Conservation (phyloP, 2,888 invertebrate genomes). For the Cryptus armator region DNA sequence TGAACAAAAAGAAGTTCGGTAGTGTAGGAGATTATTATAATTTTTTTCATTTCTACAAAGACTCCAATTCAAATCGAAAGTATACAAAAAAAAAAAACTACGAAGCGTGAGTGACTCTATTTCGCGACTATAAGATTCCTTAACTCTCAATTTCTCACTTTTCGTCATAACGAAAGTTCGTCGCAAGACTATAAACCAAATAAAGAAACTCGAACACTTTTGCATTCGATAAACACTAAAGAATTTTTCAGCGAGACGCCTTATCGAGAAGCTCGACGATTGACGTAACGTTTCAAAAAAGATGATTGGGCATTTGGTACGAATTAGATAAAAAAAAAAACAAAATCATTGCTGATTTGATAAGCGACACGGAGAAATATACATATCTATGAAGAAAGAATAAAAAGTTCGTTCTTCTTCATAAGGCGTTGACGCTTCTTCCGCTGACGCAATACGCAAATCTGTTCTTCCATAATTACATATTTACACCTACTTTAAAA, state of each 20-base stretch:
- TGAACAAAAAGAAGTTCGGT: neutral
- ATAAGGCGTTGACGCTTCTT: conserved; percentile 74
- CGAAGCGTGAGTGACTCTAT: neutral
- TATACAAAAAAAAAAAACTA: conserved; percentile 26
- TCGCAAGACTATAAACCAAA: conserved; percentile 33
- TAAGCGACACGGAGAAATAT: conserved; percentile 26
- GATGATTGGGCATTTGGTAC: conserved; percentile 12
- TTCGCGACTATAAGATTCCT: conserved; percentile 6
- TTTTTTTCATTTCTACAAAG: conserved; percentile 8
- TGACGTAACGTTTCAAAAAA: conserved; percentile 20
- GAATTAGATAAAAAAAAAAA: conserved; percentile 13
- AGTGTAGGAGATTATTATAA: conserved; percentile 1
- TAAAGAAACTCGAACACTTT: conserved; percentile 68
- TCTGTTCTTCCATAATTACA: conserved; percentile 83
- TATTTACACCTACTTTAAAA: conserved; percentile 69
- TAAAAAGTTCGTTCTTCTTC: conserved; percentile 60
- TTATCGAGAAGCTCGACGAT: conserved; percentile 70
- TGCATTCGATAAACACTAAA: conserved; percentile 72
- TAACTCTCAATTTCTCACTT: conserved; percentile 10
- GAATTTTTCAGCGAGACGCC: conserved; percentile 68
- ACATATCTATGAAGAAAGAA: conserved; percentile 56
- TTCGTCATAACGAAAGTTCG: conserved; percentile 10
- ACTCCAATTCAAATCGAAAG: conserved; percentile 53
- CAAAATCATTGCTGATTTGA: conserved; percentile 60
- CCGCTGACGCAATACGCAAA: conserved; percentile 81